Evolutionary conservation across 2,113 vertebrate genomes (phyloP), one percentile per base, ranked within the genome.

Genomic region (Semnopithecus entellus): DNA sequence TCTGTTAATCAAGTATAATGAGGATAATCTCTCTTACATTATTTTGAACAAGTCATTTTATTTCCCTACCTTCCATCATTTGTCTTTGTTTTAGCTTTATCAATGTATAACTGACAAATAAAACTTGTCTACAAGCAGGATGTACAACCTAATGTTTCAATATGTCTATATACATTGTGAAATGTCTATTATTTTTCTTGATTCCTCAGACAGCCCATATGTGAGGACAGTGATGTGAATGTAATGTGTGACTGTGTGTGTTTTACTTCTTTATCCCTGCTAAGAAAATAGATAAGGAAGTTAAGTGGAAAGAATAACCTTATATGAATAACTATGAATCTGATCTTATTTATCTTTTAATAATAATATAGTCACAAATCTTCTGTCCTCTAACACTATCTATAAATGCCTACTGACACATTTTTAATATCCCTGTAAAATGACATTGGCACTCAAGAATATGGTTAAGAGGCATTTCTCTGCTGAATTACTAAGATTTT

Each of bases 341-440:
- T 88, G n/a, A 80, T 52, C 79, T 91, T 48, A 91, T 85, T 88
- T 72, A 82, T 52, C 32, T 79, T 96, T 95, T 79, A 93, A 45
- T 91, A 96, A 87, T 88, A 59, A 83, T 50, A 48, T n/a, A 88
- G 48, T 86, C 27, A 96, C 8, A 91, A 83, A 64, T 91, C 5
- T 48, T 95, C 3, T n/a, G 6, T 35, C 22, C 50, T 57, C 25
- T 81, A 66, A n/a, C 61, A 32, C 32, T 79, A 64, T 50, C 13
- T 88, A 48, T 57, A 57, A 88, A 72, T 91, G 9, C 78, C 23
- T 95, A 23, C 55, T 13, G n/a, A 45, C n/a, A 61, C 0, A 43
- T 70, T 32, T 92, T 95, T 72, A 82, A 87, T 78, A 89, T 89
- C 38, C 75, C 20, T 85, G 6, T 88, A 79, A 97, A 78, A 90